Conservation (phyloP, 2,113 vertebrate species). For the Brachypodius melanocephalos region DNA sequence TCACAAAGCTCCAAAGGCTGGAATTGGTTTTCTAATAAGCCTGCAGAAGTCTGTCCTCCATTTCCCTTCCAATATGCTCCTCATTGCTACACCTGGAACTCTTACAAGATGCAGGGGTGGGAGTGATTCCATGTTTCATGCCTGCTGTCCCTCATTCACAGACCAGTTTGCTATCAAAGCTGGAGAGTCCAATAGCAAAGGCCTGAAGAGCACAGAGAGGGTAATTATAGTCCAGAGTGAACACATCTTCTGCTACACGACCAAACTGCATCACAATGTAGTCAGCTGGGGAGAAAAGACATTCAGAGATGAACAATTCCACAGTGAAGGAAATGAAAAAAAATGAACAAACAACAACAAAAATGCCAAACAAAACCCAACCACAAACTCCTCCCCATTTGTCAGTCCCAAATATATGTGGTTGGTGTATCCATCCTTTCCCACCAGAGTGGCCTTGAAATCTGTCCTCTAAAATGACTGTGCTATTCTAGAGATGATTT, state of each 20-base stretch:
- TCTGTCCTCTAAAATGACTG: background rate
- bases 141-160: constrained; percentile 80
- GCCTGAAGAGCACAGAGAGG: constrained; percentile 96
- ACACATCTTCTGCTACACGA: constrained; percentile 90
- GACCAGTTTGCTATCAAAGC: constrained; percentile 95
- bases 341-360: background rate
- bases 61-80: constrained; percentile 3
- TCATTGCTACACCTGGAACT: background rate
- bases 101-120: background rate
- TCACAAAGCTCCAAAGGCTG: background rate
- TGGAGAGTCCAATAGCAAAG: constrained; percentile 94
- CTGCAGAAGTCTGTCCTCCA: background rate
- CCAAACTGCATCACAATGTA: constrained; percentile 99
- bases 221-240: constrained; percentile 96
- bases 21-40: background rate
- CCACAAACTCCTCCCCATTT: background rate
- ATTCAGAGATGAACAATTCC: background rate
- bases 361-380: background rate
- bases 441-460: background rate
- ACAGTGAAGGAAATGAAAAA: background rate
- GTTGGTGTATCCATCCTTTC: background rate
- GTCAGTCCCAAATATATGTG: background rate
- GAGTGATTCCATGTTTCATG: background rate
- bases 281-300: constrained; percentile 77
- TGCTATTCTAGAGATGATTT: background rate